These are phyloP conservation scores for Scortum barcoo DNA, from an alignment of 2,113 vertebrate genomes.

Conservation along the genomic window DNA sequence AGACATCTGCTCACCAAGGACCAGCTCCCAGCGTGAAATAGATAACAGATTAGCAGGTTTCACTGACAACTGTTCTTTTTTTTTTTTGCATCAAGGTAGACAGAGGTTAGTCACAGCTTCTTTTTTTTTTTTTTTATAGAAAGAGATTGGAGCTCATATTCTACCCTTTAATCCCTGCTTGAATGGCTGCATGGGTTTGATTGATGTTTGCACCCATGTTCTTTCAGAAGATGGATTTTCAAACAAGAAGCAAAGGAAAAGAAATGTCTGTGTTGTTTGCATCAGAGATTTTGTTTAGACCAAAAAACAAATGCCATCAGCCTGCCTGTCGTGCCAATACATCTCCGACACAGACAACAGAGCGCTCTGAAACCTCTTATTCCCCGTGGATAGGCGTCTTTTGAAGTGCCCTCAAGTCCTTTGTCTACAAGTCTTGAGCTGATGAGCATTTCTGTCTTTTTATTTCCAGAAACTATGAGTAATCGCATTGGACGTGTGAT, in stretches of 20 bases:
- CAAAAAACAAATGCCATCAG: slow-evolving; percentile 59
- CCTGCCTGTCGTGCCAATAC: slow-evolving; percentile 39
- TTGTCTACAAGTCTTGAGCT: slow-evolving; percentile 61
- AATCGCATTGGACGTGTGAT: slow-evolving; percentile 53
- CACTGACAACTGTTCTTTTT: slow-evolving; percentile 3
- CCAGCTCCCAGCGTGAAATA: slow-evolving; percentile 43
- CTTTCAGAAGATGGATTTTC: slow-evolving; percentile 36
- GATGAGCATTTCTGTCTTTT: slow-evolving; percentile 67
- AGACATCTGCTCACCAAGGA: slow-evolving; percentile 32
- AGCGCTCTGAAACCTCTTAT: slow-evolving; percentile 51
- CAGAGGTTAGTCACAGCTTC: not conserved
- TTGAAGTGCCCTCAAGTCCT: slow-evolving; percentile 67
- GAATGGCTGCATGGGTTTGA: slow-evolving; percentile 34
- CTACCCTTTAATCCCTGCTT: slow-evolving; percentile 32
- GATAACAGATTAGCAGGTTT: slow-evolving; percentile 54
- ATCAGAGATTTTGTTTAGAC: slow-evolving; percentile 58
- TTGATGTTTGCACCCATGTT: slow-evolving; percentile 37
- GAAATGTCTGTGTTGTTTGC: slow-evolving; percentile 49
- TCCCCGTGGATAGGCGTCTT: slow-evolving; percentile 45
- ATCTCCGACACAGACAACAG: slow-evolving; percentile 55
- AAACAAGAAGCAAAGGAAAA: slow-evolving; percentile 45
- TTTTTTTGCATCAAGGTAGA: slow-evolving; percentile 26
- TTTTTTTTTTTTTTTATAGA: not conserved
- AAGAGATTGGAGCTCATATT: not conserved
- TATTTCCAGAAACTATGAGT: slow-evolving; percentile 49